Conservation (phyloP, 2,888 invertebrate genomes). For the Cetonia aurata region DNA sequence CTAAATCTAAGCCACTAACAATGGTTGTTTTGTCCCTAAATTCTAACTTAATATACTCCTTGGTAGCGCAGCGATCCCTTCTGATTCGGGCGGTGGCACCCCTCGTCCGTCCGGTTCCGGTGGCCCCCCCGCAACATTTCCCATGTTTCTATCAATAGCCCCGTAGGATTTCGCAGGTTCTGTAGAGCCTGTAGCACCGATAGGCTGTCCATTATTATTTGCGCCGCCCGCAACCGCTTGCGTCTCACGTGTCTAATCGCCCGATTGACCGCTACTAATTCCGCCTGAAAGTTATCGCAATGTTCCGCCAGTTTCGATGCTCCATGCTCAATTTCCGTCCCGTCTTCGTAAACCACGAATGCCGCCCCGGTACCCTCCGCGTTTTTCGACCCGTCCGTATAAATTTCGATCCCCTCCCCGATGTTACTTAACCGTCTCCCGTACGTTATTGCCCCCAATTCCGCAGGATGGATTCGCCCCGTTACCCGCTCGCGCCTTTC, state of each 20-base stretch:
- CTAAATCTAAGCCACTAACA: too few species aligned
- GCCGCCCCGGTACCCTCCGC: neutral
- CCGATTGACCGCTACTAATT: neutral
- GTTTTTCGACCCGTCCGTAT: constrained; percentile 9
- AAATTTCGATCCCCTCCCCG: neutral
- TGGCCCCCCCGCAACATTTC: neutral
- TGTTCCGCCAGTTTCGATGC: neutral
- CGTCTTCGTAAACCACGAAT: neutral
- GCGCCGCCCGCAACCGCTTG: neutral
- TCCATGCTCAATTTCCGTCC: neutral
- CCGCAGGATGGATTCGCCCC: neutral
- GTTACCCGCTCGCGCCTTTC: neutral
- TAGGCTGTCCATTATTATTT: neutral
- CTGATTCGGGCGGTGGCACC: too few species aligned
- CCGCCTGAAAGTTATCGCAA: neutral
- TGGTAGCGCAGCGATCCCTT: too few species aligned
- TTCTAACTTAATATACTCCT: too few species aligned
- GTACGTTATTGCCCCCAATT: neutral
- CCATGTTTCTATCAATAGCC: neutral
- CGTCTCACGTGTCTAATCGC: neutral
- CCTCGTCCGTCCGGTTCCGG: too few species aligned
- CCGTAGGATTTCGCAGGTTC: neutral
- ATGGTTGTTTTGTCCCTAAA: too few species aligned
- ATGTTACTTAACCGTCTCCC: neutral
- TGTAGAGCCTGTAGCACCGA: neutral